Evolutionary conservation across 2,888 invertebrate species (phyloP).

Genomic region (Ephialtes manifestator): DNA sequence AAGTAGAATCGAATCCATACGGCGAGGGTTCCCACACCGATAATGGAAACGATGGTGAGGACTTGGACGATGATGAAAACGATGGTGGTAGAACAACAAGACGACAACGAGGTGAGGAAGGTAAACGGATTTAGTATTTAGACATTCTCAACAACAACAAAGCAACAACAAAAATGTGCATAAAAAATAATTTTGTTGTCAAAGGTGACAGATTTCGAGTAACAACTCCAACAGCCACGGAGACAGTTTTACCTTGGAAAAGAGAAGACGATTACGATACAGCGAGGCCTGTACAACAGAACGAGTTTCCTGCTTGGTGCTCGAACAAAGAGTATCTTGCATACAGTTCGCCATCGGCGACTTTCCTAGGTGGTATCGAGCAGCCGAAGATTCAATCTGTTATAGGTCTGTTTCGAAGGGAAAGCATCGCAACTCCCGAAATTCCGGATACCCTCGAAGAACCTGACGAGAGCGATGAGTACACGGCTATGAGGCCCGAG

Average conservation of each 20-base stretch:
- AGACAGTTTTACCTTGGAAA: constrained; percentile 97
- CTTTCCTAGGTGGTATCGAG: constrained; percentile 95
- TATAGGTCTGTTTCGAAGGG: constrained; percentile 95
- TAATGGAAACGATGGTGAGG: constrained; percentile 69
- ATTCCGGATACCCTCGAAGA: constrained; percentile 87
- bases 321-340: constrained; percentile 97
- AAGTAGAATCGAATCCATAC: constrained; percentile 67
- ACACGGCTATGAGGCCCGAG: constrained; percentile 87
- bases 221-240: constrained; percentile 95
- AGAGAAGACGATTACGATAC: constrained; percentile 92
- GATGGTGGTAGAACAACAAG: constrained; percentile 63
- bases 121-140: constrained; percentile 38
- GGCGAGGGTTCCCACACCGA: constrained; percentile 72
- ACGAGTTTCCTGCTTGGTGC: constrained; percentile 98
- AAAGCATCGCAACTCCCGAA: constrained; percentile 92
- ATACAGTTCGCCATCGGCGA: constrained; percentile 96
- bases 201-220: constrained; percentile 90
- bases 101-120: constrained; percentile 70
- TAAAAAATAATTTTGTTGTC: neutral
- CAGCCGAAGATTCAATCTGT: constrained; percentile 95
- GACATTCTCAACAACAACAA: neutral
- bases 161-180: neutral
- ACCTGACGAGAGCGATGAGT: constrained; percentile 88
- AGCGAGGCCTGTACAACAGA: constrained; percentile 90
- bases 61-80: constrained; percentile 67